phyloP scores from a whole-genome alignment of 2,113 vertebrate species.

The Brevimyrus niger region DNA sequence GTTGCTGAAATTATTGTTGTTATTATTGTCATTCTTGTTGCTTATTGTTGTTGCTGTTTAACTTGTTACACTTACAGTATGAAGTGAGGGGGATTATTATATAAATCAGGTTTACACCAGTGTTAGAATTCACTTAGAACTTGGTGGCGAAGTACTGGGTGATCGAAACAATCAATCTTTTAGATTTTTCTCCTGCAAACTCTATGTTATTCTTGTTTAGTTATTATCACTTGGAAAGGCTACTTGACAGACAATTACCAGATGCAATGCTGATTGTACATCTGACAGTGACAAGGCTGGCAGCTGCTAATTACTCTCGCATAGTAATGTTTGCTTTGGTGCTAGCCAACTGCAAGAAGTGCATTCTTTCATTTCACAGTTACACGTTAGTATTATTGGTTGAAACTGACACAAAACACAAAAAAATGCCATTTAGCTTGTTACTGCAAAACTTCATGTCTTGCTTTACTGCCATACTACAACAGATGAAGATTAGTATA shows the following conservation, averaged over 20 bases:
- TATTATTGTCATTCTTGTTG: too few species aligned
- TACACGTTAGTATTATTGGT: neutral
- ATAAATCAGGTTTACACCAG: neutral
- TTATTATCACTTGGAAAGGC: neutral
- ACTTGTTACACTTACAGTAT: neutral
- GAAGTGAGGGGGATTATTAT: neutral
- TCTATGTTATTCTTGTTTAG: neutral
- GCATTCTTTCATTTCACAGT: neutral
- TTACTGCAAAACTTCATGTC: neutral
- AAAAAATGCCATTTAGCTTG: neutral
- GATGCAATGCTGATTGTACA: neutral
- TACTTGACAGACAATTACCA: neutral
- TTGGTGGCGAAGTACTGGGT: neutral
- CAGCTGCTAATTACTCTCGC: neutral
- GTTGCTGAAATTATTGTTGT: constrained; percentile 41
- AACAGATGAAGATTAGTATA: neutral
- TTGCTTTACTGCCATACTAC: too few species aligned
- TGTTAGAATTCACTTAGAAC: neutral
- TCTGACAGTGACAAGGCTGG: neutral
- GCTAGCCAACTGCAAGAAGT: neutral
- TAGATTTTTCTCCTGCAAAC: neutral
- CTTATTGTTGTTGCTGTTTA: neutral
- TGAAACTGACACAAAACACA: neutral
- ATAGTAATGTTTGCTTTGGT: constrained; percentile 8
- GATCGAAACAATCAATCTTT: neutral